Percentiles rank a stretch among this genome's conserved stretches.
Evolutionary conservation across 2,113 vertebrate genomes (phyloP).

Genomic region (Sander lucioperca): DNA sequence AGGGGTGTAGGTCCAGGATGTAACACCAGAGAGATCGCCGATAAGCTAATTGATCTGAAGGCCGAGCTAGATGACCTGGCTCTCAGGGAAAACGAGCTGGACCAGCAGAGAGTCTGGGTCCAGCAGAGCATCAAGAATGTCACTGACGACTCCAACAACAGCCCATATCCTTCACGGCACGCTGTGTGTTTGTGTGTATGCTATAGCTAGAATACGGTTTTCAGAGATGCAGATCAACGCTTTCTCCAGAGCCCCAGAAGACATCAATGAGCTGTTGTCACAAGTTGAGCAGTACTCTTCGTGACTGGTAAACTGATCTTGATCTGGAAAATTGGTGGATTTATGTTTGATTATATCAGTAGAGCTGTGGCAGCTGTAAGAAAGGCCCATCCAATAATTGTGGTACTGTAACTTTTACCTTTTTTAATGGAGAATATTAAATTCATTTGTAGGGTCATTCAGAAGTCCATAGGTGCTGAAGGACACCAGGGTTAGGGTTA

Average conservation of each 20-base stretch:
- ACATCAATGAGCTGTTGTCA: not conserved
- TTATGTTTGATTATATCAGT: not conserved
- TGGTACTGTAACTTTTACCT: not conserved
- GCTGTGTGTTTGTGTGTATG: not conserved
- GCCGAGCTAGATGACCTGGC: conserved; percentile 96
- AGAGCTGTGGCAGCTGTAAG: too few relatives aligned
- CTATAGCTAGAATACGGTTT: not conserved
- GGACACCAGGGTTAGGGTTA: too few relatives aligned
- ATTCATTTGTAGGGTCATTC: not conserved
- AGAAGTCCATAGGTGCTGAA: too few relatives aligned
- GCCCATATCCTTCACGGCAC: conserved; percentile 92
- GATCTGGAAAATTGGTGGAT: not conserved
- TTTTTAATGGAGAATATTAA: not conserved
- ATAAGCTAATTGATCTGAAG: conserved; percentile 98
- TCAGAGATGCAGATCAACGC: not conserved
- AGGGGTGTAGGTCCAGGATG: conserved; percentile 98
- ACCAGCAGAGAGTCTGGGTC: conserved; percentile 98
- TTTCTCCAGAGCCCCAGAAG: not conserved
- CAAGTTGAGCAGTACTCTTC: not conserved
- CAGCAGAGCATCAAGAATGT: conserved; percentile 99
- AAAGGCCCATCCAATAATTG: not conserved
- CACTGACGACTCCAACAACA: conserved; percentile 96
- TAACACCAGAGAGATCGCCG: conserved; percentile 97
- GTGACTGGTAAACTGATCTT: not conserved
- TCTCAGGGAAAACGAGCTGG: conserved; percentile 93